A percentile compares a stretch with the other conserved stretches of the same genome.
Evolutionary conservation across 1,140 invertebrate genomes (phyloP).

Genomic region (Drosophila quadrilineata): DNA sequence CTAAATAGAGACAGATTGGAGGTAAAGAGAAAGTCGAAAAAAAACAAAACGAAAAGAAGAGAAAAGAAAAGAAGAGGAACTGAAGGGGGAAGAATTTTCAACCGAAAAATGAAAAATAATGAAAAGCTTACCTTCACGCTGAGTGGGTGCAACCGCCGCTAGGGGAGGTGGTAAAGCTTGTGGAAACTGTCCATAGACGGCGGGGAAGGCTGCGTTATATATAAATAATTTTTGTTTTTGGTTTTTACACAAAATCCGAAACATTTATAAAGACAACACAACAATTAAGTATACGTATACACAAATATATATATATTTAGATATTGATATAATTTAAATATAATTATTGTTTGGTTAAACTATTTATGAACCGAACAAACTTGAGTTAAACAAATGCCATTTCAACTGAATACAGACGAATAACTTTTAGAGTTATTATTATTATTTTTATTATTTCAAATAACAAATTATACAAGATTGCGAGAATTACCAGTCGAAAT

Average conservation of each 20-base stretch:
- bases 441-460: not conserved
- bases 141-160: conserved; percentile 92
- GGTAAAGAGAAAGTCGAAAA: not conserved
- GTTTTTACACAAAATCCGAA: conserved; percentile 81
- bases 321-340: conserved; percentile 23
- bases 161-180: conserved; percentile 96
- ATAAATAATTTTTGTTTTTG: conserved; percentile 84
- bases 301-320: no score
- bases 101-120: conserved; percentile 61
- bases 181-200: conserved; percentile 97
- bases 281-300: conserved; percentile 70
- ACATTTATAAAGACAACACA: conserved; percentile 81
- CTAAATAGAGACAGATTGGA: conserved; percentile 14
- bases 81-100: no score
- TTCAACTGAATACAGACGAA: not conserved
- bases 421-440: not conserved
- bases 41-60: not conserved
- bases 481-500: conserved; percentile 5
- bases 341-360: conserved; percentile 33
- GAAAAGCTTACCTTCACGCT: conserved; percentile 95
- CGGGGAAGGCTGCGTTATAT: conserved; percentile 95
- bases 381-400: not conserved
- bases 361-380: conserved; percentile 14
- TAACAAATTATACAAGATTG: not conserved
- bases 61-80: conserved; percentile 18